These are phyloP conservation scores for Andrena cerasifolii DNA, from an alignment of 1,140 invertebrate species.

Conservation along the genomic window DNA sequence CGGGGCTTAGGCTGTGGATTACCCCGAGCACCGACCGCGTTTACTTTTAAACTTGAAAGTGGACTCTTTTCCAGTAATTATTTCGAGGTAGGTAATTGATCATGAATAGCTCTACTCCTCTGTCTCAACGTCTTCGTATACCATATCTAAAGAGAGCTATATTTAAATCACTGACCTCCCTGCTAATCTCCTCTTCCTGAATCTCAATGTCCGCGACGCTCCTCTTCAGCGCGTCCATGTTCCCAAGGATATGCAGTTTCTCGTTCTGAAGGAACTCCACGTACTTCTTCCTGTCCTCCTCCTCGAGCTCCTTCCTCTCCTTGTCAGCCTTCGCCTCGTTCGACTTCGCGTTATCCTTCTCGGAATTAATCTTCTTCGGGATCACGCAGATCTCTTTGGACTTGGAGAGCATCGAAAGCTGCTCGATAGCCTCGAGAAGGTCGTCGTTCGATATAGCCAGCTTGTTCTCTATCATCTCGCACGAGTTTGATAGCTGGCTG, in stretches of 20 bases:
- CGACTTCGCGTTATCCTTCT: slow-evolving; percentile 80
- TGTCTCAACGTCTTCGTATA: no score
- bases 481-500: slow-evolving; percentile 65
- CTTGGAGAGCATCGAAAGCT: slow-evolving; percentile 78
- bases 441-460: slow-evolving; percentile 82
- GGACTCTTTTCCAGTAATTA: neutral
- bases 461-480: slow-evolving; percentile 80
- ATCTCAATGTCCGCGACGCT: slow-evolving; percentile 91
- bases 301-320: slow-evolving; percentile 70
- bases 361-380: slow-evolving; percentile 80
- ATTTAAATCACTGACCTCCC: slow-evolving; percentile 85
- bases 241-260: slow-evolving; percentile 77
- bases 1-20: neutral
- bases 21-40: neutral
- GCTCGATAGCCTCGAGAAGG: slow-evolving; percentile 79
- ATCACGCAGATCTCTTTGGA: slow-evolving; percentile 71
- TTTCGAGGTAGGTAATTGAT: no score
- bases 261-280: slow-evolving; percentile 80
- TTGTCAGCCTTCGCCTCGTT: slow-evolving; percentile 82
- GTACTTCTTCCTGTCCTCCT: slow-evolving; percentile 77
- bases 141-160: no score
- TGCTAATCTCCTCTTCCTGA: slow-evolving; percentile 91
- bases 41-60: neutral
- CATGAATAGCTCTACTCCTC: no score
- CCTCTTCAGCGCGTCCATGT: slow-evolving; percentile 85